A percentile compares a stretch with the other conserved stretches of the same genome.
These are phyloP conservation scores for Ostrea denselamellosa DNA, from an alignment of 1,140 invertebrate genomes.

Conservation along the genomic window DNA sequence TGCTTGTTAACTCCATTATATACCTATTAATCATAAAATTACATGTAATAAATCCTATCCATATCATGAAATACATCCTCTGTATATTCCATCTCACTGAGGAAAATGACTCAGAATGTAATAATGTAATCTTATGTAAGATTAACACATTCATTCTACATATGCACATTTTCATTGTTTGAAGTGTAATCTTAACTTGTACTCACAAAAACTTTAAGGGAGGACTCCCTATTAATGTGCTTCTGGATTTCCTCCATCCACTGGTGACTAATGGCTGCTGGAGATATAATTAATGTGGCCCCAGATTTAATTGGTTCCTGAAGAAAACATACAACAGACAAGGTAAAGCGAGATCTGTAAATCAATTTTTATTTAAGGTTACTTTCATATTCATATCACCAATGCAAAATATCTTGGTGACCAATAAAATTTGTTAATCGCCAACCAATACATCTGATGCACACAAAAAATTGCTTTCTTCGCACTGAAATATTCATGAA, in stretches of 20 bases:
- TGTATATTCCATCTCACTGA: no score
- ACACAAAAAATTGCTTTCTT: no score
- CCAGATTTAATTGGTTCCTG: conserved; percentile 80
- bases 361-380: no score
- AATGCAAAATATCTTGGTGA: no score
- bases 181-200: not conserved
- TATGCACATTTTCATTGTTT: not conserved
- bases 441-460: no score
- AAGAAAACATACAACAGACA: conserved; percentile 45
- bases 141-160: not conserved
- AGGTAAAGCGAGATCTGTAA: not conserved
- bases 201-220: conserved; percentile 82
- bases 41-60: no score
- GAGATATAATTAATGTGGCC: conserved; percentile 88
- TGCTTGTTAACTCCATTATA: conserved; percentile 79
- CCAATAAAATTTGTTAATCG: no score
- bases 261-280: conserved; percentile 84
- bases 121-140: not conserved
- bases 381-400: no score
- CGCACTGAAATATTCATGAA: no score
- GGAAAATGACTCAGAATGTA: not conserved
- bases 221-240: conserved; percentile 81
- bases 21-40: conserved; percentile 59
- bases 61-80: no score
- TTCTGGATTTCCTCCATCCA: conserved; percentile 88